Evolutionary conservation across 1,140 invertebrate species (phyloP).

Genomic region (Alviniconcha marisindica): DNA sequence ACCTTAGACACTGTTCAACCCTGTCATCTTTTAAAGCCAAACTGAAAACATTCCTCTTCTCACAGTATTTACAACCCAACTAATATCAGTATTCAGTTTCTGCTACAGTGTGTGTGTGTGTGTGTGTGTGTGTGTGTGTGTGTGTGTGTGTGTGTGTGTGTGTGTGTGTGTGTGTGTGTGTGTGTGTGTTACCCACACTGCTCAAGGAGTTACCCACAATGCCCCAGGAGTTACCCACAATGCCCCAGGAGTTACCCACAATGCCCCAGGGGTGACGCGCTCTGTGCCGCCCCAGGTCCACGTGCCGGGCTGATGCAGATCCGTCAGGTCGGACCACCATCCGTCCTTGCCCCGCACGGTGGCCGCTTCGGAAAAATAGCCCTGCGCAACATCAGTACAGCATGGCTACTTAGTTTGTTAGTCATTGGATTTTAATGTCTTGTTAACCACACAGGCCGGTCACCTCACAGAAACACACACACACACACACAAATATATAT

Average conservation of each 20-base stretch:
- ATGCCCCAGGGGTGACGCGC: not conserved
- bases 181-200: not conserved
- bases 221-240: not conserved
- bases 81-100: no score
- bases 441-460: no score
- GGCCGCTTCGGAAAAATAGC: not conserved
- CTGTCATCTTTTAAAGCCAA: no score
- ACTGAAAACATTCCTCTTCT: no score
- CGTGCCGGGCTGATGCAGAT: not conserved
- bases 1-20: no score
- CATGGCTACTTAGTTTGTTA: no score
- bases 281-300: constrained; percentile 21
- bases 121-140: not conserved
- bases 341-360: not conserved
- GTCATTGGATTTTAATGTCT: no score
- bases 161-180: not conserved
- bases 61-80: no score
- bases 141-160: not conserved
- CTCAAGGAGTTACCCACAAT: not conserved
- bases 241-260: not conserved
- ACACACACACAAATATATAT: no score
- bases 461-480: no score
- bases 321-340: constrained; percentile 12
- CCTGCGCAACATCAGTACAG: not conserved
- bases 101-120: not conserved